phyloP scores from a whole-genome alignment of 1,140 invertebrate genomes.

The Phenacoccus solenopsis region DNA sequence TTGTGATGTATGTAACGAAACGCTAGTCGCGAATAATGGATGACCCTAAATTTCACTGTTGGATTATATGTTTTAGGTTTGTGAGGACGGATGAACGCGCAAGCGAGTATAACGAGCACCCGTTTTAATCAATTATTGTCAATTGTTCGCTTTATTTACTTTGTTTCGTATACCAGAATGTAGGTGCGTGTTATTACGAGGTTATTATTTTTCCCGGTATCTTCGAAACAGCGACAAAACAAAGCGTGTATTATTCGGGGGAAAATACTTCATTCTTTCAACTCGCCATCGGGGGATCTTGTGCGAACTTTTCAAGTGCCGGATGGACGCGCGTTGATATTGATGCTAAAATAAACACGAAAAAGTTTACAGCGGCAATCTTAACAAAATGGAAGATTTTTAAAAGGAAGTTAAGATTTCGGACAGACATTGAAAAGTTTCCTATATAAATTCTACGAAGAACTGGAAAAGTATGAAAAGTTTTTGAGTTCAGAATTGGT shows the following conservation, averaged over 20 bases:
- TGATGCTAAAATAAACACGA: background rate
- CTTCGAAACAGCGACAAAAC: too few relatives aligned
- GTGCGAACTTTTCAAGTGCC: too few relatives aligned
- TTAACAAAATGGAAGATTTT: background rate
- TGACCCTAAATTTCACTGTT: background rate
- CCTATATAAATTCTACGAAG: background rate
- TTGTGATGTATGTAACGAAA: background rate
- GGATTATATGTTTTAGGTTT: background rate
- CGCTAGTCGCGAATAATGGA: background rate
- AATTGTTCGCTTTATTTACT: background rate
- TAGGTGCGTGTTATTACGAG: too few relatives aligned
- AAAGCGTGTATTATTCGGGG: too few relatives aligned
- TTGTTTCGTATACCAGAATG: background rate
- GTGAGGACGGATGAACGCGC: background rate
- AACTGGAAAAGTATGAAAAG: background rate
- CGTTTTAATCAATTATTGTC: background rate
- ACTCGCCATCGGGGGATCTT: too few relatives aligned
- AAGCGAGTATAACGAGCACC: background rate
- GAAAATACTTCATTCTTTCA: too few relatives aligned
- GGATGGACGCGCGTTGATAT: too few relatives aligned
- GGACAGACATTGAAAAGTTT: background rate
- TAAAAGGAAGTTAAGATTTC: background rate
- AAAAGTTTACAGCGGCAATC: background rate
- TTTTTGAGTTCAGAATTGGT: too few relatives aligned
- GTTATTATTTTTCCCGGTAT: too few relatives aligned